Base-by-base conservation (phyloP, 2,797 vertebrate species). In the Peromyscus attwateri region DNA sequence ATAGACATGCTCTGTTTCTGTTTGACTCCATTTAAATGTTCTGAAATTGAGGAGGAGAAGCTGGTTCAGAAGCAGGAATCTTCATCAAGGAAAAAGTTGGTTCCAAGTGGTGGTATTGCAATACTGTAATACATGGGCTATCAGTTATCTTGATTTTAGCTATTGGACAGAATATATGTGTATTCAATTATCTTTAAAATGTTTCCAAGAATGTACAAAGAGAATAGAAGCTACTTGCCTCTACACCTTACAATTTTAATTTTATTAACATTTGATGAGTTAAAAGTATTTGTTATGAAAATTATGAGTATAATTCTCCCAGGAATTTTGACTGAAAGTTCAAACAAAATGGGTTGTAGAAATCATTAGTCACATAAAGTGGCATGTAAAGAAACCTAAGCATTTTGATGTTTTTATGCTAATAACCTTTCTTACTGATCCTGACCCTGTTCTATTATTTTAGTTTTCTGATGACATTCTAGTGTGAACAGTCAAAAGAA, bases 111-210 rank as follows among this genome's bases (percentile, higher is more conserved):
- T 62, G 46, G 3, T 57, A 46, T n/a, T 92, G 25, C 16, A 6
- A 13, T 73, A 8, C 37, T 37, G 8, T 6, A 68, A 25, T 68
- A 49, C 7, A 57, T 14, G 0, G 52, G 31, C 21, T 14, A n/a
- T 7, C 14, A 19, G n/a, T 31, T 75, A 46, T 68, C 43, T 49
- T n/a, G 66, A 23, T 8, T 75, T 31, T 57, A 52, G 57, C 13
- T 10, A 0, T 4, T 70, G 79, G 19, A 73, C 1, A 87, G n/a
- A 17, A 43, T 87, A 81, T 70, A 89, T 87, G 76, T 81, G 34
- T 68, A 92, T 40, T 21, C 55, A 92, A 57, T 9, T 89, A 93
- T 87, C 91, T 93, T 87, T 81, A 93, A 96, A 93, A 94, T 81
- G 70, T 75, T 95, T 91, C 37, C 12, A n/a, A 81, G 37, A 87